Percentiles rank a stretch among this genome's conserved stretches.
Conservation (phyloP, 1,140 invertebrate genomes). For the Uloborus diversus region DNA sequence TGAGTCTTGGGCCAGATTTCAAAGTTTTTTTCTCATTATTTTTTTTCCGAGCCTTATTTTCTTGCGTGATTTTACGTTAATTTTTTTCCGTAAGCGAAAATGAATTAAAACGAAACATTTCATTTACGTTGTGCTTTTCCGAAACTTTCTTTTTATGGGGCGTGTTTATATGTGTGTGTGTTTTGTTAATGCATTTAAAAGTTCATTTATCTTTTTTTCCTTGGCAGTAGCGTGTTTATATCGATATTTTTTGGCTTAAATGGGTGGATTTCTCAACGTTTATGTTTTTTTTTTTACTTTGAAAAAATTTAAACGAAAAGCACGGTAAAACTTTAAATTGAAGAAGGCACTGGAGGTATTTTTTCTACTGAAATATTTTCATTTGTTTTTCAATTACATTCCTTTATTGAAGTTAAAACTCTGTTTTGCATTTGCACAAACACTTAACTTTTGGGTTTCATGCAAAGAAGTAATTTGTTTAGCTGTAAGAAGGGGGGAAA, state of each 20-base stretch:
- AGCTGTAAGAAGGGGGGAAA: no score
- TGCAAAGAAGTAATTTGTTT: no score
- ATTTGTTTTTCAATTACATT: neutral
- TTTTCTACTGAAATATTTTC: neutral
- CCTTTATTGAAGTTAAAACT: no score
- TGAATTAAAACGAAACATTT: conserved; percentile 54
- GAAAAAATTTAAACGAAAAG: neutral
- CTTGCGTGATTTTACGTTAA: conserved; percentile 41
- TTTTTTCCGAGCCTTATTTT: neutral
- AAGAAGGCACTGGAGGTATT: neutral
- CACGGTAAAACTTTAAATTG: conserved; percentile 19
- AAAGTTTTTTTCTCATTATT: conserved; percentile 13
- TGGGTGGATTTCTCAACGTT: neutral
- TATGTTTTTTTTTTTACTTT: neutral
- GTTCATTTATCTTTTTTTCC: neutral
- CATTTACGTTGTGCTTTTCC: conserved; percentile 41
- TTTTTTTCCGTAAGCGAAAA: conserved; percentile 27
- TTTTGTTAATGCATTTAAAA: conserved; percentile 49
- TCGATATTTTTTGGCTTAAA: neutral
- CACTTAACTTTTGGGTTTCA: no score
- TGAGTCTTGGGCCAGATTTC: neutral
- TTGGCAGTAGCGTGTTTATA: neutral
- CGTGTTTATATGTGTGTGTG: conserved; percentile 2
- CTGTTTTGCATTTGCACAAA: no score
- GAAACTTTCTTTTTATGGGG: neutral